Evolutionary conservation across 2,888 invertebrate genomes (phyloP).

Genomic region (Ommatoiulus sabulosus): DNA sequence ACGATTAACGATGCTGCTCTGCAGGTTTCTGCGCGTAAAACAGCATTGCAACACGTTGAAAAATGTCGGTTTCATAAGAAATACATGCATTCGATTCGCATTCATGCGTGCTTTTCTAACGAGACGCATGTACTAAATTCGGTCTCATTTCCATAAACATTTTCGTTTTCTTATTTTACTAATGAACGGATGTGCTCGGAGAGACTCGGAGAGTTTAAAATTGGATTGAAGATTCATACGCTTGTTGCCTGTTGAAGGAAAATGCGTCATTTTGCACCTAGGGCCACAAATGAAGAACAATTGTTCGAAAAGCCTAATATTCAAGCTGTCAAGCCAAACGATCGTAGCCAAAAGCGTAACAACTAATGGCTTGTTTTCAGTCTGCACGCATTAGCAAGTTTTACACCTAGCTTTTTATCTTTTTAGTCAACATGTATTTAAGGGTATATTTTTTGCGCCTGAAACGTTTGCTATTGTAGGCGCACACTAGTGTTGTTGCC

Average conservation of each 20-base stretch:
- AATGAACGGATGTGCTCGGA: too few relatives aligned
- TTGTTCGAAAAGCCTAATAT: neutral
- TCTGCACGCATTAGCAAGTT: neutral
- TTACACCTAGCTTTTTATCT: neutral
- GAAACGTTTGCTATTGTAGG: slow-evolving; percentile 23
- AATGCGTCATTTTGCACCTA: neutral
- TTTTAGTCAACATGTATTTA: neutral
- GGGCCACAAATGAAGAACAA: neutral
- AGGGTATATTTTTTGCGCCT: neutral
- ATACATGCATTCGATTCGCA: neutral
- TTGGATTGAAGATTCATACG: too few relatives aligned
- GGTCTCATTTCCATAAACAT: neutral
- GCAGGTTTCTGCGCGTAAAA: neutral
- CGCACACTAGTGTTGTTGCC: slow-evolving; percentile 5
- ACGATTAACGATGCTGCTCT: neutral
- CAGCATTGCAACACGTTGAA: neutral
- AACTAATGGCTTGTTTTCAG: slow-evolving; percentile 1
- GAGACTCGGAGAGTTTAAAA: too few relatives aligned
- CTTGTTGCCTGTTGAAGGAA: neutral
- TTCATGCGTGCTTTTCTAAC: neutral
- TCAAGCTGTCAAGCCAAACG: neutral
- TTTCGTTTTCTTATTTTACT: too few relatives aligned
- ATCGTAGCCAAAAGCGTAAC: neutral
- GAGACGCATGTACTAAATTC: too few relatives aligned
- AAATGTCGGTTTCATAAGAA: neutral